Base-by-base conservation (phyloP, 1,140 invertebrate species). In the Drosophila jambulina region DNA sequence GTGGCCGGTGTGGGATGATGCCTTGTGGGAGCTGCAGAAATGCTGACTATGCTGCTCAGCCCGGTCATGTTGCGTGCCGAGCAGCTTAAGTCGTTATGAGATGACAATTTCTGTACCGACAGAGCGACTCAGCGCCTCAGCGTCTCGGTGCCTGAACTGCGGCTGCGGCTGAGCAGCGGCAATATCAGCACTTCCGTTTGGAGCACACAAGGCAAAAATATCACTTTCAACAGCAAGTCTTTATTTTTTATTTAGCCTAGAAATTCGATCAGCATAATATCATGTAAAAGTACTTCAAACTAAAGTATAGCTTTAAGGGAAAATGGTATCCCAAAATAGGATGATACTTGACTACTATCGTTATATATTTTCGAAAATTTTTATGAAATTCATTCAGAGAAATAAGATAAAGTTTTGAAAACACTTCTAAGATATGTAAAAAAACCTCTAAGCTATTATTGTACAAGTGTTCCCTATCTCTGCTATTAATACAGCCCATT, bases 61-160 rank as follows among this genome's bases (percentile, higher is more conserved):
- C 45, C 60, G 53, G 70, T 75, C 71, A 75, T 67, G 67, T 74
- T 82, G 80, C 84, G 68, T 83, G 68, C 84, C 59, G 84, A 80
- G 77, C 65, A 84, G 80, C 80, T 87, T 84, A 87, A 87, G 80
- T 90, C 84, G 84, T 87, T 87, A 71, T 84, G 80, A 79, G 84
- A 88, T 82, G 85, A 86, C 79, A 67, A 81, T 77, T 86, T 78
- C 58, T 63, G 40, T 56, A 64, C 76, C 49, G 54, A 54, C 49
- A 21, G 42, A 62, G 23, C 60, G 23, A 40, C 54, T 40, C 32
- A 57, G 49, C 49, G 8, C 38, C 45, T 5, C 23, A 13, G 34
- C 34, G 8, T 27, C 51, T 5, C 23, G 32, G 40, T 38, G 32
- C 21, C 63, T 56, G 76, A 57, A 38, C 76, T 48, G 77, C 40